Base-by-base conservation (phyloP, 2,888 invertebrate genomes). In the Eupithecia subfuscata region DNA sequence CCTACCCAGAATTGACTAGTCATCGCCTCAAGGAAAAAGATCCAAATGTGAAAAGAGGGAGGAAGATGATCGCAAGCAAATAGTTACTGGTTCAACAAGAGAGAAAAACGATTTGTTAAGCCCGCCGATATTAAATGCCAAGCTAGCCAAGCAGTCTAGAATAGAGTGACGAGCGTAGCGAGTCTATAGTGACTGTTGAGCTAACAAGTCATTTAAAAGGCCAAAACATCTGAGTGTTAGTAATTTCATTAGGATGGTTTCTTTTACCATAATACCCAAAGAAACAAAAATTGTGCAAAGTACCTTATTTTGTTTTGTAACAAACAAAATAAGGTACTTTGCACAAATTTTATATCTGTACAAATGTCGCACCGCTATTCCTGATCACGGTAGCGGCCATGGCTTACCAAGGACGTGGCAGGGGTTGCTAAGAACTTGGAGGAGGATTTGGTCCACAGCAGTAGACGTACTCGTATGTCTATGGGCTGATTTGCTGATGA, bases 131-230 rank as follows among this genome's bases (percentile, higher is more conserved):
- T 22, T 22, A 22, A 56, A 4, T n/a, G 5, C 11, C 52, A 1
- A 22, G 11, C 52, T 22, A 56, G 52, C 22, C 11, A 56, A 56
- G 8, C 52, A 9, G 52, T 48, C 48, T 9, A 56, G 22, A 56
- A 56, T 22, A 56, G n/a, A 56, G 48, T 56, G 22, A 56, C 52
- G 52, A 56, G 52, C 52, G 52, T 56, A 56, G 52, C 11, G 52
- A 56, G 52, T 18, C n/a, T 48, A n/a, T n/a, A 48, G 48, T 18
- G 48, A 48, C n/a, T 48, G 48, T 9, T 52, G n/a, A n/a, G n/a
- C 2, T n/a, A 52, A 3, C 52, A 9, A 9, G n/a, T 52, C 3
- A 52, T 52, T 52, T 9, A n/a, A n/a, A 52, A 2, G 3, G 2
- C n/a, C 9, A 9, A 52, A 52, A n/a, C 52, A n/a, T 52, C 3